Percentiles rank a stretch among this genome's conserved stretches.
Evolutionary conservation across 2,888 invertebrate genomes (phyloP).

Genomic region (Caradrina clavipalpis): DNA sequence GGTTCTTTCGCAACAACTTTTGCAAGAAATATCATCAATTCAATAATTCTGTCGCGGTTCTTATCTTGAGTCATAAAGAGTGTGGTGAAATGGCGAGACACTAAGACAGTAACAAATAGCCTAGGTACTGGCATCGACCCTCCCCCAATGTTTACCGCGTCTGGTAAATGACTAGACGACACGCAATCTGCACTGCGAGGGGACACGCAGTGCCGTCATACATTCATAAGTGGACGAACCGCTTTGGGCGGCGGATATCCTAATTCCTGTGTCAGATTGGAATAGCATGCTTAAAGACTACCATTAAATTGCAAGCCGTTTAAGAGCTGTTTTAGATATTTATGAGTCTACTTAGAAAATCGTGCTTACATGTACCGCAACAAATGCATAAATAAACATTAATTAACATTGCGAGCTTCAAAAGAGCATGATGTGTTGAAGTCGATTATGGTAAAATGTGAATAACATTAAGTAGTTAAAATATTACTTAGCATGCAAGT

Average conservation of each 20-base stretch:
- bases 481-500: background rate
- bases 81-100: constrained; percentile 46
- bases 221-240: constrained; percentile 71
- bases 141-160: constrained; percentile 71
- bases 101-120: constrained; percentile 54
- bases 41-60: constrained; percentile 27
- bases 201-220: constrained; percentile 72
- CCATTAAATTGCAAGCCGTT: constrained; percentile 25
- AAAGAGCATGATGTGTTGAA: background rate
- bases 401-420: background rate
- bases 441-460: background rate
- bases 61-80: constrained; percentile 49
- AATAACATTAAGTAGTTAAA: background rate
- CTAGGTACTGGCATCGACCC: constrained; percentile 56
- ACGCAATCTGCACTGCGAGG: constrained; percentile 76
- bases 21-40: constrained; percentile 8
- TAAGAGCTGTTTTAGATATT: constrained; percentile 10
- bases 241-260: constrained; percentile 81
- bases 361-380: background rate
- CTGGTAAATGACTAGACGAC: constrained; percentile 79
- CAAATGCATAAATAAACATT: background rate
- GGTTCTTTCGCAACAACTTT: constrained; percentile 3
- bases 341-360: background rate
- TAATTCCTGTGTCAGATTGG: constrained; percentile 66
- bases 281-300: constrained; percentile 53